phyloP scores from a whole-genome alignment of 1,140 invertebrate species.

The Branchinecta lindahli region DNA sequence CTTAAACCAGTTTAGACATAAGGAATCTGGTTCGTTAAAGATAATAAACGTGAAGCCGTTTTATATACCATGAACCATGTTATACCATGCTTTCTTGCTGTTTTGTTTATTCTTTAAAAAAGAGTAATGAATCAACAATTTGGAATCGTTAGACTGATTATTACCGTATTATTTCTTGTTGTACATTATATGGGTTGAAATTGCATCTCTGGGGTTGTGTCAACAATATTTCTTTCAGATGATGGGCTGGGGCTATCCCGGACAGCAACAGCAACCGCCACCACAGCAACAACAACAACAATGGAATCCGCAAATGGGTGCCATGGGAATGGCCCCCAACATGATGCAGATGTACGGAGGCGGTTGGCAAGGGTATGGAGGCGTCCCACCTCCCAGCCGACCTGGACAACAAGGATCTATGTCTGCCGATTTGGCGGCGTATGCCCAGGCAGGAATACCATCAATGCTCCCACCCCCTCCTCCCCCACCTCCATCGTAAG shows the following conservation, averaged over 20 bases:
- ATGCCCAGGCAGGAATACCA: background rate
- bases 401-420: background rate
- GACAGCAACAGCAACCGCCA: background rate
- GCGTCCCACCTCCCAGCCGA: background rate
- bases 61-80: too few relatives aligned
- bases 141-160: background rate
- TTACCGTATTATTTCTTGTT: background rate
- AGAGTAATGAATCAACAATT: background rate
- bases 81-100: too few relatives aligned
- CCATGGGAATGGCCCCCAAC: conserved; percentile 1
- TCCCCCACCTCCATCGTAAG: background rate
- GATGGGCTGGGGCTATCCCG: conserved; percentile 4
- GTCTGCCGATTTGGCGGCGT: background rate
- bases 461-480: background rate
- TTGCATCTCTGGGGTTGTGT: background rate
- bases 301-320: background rate
- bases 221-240: background rate
- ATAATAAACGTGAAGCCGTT: too few relatives aligned
- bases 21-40: too few relatives aligned
- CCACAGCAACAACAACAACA: background rate
- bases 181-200: background rate
- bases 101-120: background rate
- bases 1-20: too few relatives aligned
- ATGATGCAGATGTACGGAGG: conserved; percentile 7
- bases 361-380: background rate